Evolutionary conservation across 2,888 invertebrate species (phyloP).

Genomic region (Ischnus inquisitorius): DNA sequence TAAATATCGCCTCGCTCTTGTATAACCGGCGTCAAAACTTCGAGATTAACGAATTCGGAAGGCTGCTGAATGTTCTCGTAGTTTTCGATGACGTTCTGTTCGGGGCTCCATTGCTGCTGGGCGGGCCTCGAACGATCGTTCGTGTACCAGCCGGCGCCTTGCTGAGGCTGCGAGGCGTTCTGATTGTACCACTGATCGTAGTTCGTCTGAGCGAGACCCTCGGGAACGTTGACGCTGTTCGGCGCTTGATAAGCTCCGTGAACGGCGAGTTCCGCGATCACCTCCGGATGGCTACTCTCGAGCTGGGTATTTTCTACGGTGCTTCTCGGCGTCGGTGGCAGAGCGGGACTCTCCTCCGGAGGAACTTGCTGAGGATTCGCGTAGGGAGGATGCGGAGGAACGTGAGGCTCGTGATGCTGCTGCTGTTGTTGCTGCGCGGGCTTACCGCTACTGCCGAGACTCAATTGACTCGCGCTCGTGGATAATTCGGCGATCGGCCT

Average conservation of each 20-base stretch:
- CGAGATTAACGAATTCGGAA: conserved; percentile 81
- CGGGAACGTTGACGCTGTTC: conserved; percentile 60
- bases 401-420: background rate
- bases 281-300: conserved; percentile 27
- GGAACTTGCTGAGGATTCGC: conserved; percentile 10
- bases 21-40: conserved; percentile 79
- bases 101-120: conserved; percentile 69
- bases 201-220: conserved; percentile 71
- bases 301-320: conserved; percentile 40
- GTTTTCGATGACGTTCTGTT: conserved; percentile 82
- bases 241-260: conserved; percentile 54
- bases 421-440: conserved; percentile 9
- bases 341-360: conserved; percentile 1
- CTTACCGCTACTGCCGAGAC: conserved; percentile 71
- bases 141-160: conserved; percentile 73
- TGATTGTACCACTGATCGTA: conserved; percentile 84
- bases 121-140: conserved; percentile 73
- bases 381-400: background rate
- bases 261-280: conserved; percentile 8
- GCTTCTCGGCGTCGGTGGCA: conserved; percentile 18
- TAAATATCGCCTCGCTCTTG: conserved; percentile 81
- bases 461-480: conserved; percentile 77
- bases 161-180: conserved; percentile 71
- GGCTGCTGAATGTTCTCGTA: conserved; percentile 83
- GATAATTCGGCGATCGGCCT: conserved; percentile 63